Base-by-base conservation (phyloP, 2,888 invertebrate genomes). In the Therioaphis trifolii region DNA sequence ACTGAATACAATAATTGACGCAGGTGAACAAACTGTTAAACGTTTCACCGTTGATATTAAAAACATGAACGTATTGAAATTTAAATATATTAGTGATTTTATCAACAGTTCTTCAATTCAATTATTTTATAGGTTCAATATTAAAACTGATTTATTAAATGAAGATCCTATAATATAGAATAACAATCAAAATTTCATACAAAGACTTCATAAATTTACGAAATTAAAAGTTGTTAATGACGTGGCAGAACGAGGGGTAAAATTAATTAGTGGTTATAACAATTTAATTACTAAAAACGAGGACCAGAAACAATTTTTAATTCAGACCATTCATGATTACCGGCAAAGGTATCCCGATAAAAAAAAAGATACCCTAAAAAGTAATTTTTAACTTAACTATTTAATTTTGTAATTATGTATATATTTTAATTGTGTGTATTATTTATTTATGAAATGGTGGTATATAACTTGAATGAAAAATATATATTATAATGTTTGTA, bases 81-180 rank as follows among this genome's bases (percentile, higher is more conserved):
- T n/a, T n/a, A n/a, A n/a, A n/a, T n/a, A n/a, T n/a, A n/a, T n/a
- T n/a, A n/a, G n/a, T n/a, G n/a, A 21, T 55, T 55, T 55, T 55
- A 55, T 55, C 55, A 55, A 55, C 21, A 55, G 15, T 4, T 55
- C 55, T n/a, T 55, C 15, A 55, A 55, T 55, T 55, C 15, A 55
- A 55, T 21, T 55, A 55, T 55, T 55, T 55, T 15, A 55, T n/a
- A 55, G 55, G 55, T 55, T n/a, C 55, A 55, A 55, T 55, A 55
- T 55, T 55, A 55, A 55, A 55, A 55, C 55, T 55, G 55, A 55
- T 55, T 55, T 55, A 5, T n/a, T 55, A 55, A 55, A 55, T 55
- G 55, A 55, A 55, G 55, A 55, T 21, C 21, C 15, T 55, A 21
- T 55, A 55, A 11, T 55, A 21, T 55, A 15, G 55, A 55, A 55